Base-by-base conservation (phyloP, 2,113 vertebrate genomes). In the Epinephelus fuscoguttatus region DNA sequence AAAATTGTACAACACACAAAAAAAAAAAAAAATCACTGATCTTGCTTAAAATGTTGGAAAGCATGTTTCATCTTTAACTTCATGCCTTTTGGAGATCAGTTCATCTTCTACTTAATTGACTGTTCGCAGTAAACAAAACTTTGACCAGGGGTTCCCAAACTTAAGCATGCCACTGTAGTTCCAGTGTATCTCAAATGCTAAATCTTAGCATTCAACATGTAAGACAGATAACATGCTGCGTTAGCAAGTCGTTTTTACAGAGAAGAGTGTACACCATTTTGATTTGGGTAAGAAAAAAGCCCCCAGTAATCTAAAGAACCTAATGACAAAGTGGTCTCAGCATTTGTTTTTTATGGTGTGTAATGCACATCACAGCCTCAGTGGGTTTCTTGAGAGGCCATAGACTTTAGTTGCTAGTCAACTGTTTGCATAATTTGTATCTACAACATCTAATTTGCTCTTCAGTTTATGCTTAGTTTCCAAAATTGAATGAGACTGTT, bases 401-500 rank as follows among this genome's bases (percentile, higher is more conserved):
- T 8, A 5, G 21, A 61, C 21, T 21, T 75, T 13, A 21, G 52
- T 18, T 25, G 19, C 17, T 27, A 27, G 27, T 27, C 4, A 27
- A 27, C 27, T 27, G 27, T 27, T 27, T 27, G 27, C 27, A 27
- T 27, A 49, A 56, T 55, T 7, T 53, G 18, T 73, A 6, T 63
- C 7, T 33, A 42, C 7, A 10, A 12, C 10, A 23, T 50, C 53
- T 50, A 7, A 67, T 56, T 57, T 67, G 17, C 45, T 6, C 37
- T 75, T 66, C 17, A 52, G 66, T 59, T 56, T 23, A 19, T 83
- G 81, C 67, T 45, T 23, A 63, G 56, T 88, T 19, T 59, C 73
- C 81, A 55, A 64, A 64, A 47, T 61, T 9, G 1, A 23, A 10
- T 23, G 69, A 78, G 70, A 74, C 73, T 78, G 23, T 37, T 15